Evolutionary conservation across 2,797 vertebrate genomes (phyloP).

Genomic region (Rhyacichthys aspro): DNA sequence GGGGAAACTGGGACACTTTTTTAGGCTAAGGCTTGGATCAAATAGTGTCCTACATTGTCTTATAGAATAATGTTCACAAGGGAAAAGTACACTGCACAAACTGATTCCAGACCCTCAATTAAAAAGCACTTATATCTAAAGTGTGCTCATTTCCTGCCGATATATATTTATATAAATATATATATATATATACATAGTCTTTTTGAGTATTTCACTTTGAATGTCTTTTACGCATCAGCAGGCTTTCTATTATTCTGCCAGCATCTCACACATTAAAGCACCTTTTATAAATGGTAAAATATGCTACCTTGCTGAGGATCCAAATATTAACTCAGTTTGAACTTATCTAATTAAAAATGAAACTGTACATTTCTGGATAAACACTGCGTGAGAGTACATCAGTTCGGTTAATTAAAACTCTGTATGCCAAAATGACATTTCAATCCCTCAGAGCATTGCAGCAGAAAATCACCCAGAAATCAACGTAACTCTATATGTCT

Average conservation of each 20-base stretch:
- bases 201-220: background rate
- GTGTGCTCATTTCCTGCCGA: background rate
- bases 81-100: too few relatives aligned
- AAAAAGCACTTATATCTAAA: background rate
- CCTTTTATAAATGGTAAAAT: background rate
- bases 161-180: too few relatives aligned
- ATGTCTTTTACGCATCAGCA: background rate
- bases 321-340: constrained; percentile 22
- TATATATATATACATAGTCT: background rate
- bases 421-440: constrained; percentile 44
- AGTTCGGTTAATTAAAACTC: constrained; percentile 47
- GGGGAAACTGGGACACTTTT: background rate
- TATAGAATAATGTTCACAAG: background rate
- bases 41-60: constrained; percentile 1
- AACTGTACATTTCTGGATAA: constrained; percentile 30
- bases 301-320: background rate
- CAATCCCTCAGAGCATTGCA: constrained; percentile 48
- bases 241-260: constrained; percentile 1
- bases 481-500: constrained; percentile 44
- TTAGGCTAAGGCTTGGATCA: background rate
- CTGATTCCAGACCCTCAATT: background rate
- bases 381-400: constrained; percentile 3
- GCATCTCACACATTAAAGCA: background rate
- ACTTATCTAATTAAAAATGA: constrained; percentile 17
- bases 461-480: constrained; percentile 51